These are phyloP conservation scores for Porphyrio hochstetteri DNA, from an alignment of 2,113 vertebrate species.

Conservation along the genomic window DNA sequence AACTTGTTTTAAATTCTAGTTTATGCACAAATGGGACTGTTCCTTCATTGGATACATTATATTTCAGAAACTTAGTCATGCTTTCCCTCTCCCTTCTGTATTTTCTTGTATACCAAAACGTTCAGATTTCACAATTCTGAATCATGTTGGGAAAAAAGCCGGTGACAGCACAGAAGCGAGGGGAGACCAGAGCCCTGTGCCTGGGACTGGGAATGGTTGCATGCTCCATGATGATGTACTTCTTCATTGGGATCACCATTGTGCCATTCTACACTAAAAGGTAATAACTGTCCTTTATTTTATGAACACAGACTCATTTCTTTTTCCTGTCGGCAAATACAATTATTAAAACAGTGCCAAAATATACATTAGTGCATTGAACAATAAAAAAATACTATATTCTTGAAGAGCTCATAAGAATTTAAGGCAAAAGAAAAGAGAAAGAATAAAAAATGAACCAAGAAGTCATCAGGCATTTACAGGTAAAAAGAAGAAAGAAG, in stretches of 20 bases:
- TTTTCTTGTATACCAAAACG: slow-evolving; percentile 15
- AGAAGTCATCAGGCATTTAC: not conserved
- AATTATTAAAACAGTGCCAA: not conserved
- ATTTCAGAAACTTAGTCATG: not conserved
- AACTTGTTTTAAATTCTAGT: not conserved
- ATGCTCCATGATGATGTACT: slow-evolving; percentile 77
- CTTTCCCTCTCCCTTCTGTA: not conserved
- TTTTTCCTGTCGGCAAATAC: not conserved
- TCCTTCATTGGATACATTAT: rapidly evolving
- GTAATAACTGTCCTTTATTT: slow-evolving; percentile 34
- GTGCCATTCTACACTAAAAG: slow-evolving; percentile 77
- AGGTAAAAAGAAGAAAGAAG: not conserved
- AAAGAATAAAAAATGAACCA: not conserved
- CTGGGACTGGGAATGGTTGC: slow-evolving; percentile 77
- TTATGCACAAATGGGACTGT: not conserved
- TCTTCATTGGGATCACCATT: slow-evolving; percentile 74
- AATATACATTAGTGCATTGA: not conserved
- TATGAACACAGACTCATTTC: not conserved
- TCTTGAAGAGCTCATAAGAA: not conserved
- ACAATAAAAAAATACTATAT: not conserved
- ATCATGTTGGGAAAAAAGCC: slow-evolving; percentile 77
- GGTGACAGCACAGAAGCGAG: slow-evolving; percentile 79
- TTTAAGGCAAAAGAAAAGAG: not conserved
- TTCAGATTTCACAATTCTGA: not conserved
- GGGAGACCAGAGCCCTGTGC: slow-evolving; percentile 78